phyloP scores from a whole-genome alignment of 2,888 invertebrate species.

The Pristionchus fissidentatus region DNA sequence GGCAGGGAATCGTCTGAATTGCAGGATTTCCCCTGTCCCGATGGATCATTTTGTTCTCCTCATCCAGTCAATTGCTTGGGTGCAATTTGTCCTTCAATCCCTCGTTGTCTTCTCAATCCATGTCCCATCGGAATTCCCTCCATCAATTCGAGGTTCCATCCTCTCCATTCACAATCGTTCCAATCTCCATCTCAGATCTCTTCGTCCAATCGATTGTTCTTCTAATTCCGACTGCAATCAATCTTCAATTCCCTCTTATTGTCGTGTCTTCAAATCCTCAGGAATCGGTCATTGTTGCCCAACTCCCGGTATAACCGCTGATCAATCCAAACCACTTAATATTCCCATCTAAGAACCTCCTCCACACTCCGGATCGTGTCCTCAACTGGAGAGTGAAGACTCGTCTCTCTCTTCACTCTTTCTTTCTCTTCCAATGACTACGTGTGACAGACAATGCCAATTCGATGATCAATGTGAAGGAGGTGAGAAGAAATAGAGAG shows the following conservation, averaged over 20 bases:
- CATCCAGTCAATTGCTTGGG: slow-evolving; percentile 61
- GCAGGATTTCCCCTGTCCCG: slow-evolving; percentile 62
- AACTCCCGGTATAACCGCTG: slow-evolving; percentile 53
- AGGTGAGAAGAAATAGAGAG: neutral
- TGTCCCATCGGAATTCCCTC: slow-evolving; percentile 63
- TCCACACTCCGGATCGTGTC: slow-evolving; percentile 28
- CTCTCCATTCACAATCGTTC: neutral
- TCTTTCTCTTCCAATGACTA: slow-evolving; percentile 11
- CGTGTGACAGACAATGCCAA: slow-evolving; percentile 35
- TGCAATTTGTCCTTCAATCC: slow-evolving; percentile 57
- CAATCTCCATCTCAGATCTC: neutral
- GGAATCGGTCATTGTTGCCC: slow-evolving; percentile 66
- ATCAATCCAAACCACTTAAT: neutral
- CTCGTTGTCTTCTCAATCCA: slow-evolving; percentile 68
- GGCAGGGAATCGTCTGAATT: slow-evolving; percentile 13
- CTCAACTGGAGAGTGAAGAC: neutral
- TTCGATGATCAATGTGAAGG: slow-evolving; percentile 35
- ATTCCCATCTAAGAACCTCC: neutral
- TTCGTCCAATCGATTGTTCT: slow-evolving; percentile 25
- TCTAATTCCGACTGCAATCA: slow-evolving; percentile 19
- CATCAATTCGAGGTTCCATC: slow-evolving; percentile 50
- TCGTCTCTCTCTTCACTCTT: neutral
- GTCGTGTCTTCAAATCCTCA: slow-evolving; percentile 58
- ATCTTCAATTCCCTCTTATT: slow-evolving; percentile 58
- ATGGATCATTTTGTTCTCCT: slow-evolving; percentile 65